A percentile compares a stretch with the other conserved stretches of the same genome.
Evolutionary conservation across 1,140 invertebrate genomes (phyloP).

Genomic region (Gryllus bimaculatus): DNA sequence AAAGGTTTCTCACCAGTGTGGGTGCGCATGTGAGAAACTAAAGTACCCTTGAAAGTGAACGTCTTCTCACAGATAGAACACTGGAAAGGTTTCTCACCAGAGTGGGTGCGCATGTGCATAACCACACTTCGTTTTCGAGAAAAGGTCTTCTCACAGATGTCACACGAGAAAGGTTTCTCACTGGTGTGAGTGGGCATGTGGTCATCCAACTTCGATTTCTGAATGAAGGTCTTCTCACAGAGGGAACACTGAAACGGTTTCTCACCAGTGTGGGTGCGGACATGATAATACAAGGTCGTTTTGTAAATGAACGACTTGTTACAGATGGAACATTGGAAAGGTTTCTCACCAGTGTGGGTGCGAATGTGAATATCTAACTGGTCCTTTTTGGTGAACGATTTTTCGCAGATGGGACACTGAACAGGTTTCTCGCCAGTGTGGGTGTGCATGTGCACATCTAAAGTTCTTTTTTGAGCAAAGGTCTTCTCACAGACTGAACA

Average conservation of each 20-base stretch:
- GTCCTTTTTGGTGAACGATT: neutral
- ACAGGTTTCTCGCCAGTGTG: conserved; percentile 12
- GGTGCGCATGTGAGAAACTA: conserved; percentile 49
- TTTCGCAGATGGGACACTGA: neutral
- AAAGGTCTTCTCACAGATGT: conserved; percentile 41
- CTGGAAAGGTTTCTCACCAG: conserved; percentile 31
- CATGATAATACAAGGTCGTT: neutral
- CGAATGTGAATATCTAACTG: conserved; percentile 3
- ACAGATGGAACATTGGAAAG: conserved; percentile 3
- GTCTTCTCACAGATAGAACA: conserved; percentile 57
- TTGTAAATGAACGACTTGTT: neutral
- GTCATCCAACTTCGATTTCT: neutral
- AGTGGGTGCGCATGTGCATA: conserved; percentile 40
- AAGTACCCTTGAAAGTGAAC: conserved; percentile 40
- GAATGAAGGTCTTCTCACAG: neutral
- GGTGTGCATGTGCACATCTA: neutral
- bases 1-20: conserved; percentile 52
- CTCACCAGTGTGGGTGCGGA: conserved; percentile 2
- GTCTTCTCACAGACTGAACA: conserved; percentile 7
- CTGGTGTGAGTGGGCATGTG: conserved; percentile 42
- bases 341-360: conserved; percentile 9
- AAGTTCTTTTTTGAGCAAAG: conserved; percentile 6
- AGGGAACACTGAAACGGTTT: conserved; percentile 10
- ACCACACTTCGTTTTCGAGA: conserved; percentile 31
- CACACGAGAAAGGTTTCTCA: conserved; percentile 45